phyloP scores from a whole-genome alignment of 2,888 invertebrate species.

The Yponomeuta cagnagella region DNA sequence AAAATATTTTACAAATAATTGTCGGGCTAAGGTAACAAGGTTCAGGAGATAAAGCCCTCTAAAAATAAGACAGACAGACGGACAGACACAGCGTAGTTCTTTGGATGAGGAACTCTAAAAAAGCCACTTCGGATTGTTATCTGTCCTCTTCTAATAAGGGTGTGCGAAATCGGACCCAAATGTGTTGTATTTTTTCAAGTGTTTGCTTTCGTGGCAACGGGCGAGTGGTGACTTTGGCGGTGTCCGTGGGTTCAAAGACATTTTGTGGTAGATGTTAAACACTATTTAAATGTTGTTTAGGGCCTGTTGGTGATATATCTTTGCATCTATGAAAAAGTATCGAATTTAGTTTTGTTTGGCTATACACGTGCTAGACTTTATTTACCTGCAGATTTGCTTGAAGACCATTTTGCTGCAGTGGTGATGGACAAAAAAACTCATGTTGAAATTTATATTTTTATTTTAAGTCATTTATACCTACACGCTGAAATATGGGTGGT shows the following conservation, averaged over 20 bases:
- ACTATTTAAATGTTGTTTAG: constrained; percentile 34
- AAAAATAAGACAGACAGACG: not conserved
- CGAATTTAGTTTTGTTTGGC: not conserved
- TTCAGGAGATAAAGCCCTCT: too few species aligned
- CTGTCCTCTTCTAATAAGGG: constrained; percentile 50
- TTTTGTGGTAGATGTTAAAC: constrained; percentile 38
- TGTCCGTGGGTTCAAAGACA: constrained; percentile 44
- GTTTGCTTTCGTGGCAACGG: not conserved
- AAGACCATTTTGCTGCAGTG: too few species aligned
- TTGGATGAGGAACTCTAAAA: too few species aligned
- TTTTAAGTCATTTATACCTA: too few species aligned
- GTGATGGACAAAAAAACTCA: too few species aligned
- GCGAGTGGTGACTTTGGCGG: constrained; percentile 50
- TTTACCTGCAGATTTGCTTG: not conserved
- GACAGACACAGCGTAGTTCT: too few species aligned
- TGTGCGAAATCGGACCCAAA: constrained; percentile 47
- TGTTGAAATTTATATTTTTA: too few species aligned
- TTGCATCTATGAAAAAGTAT: not conserved
- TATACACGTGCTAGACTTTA: not conserved
- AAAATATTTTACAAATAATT: too few species aligned
- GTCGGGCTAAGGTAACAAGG: too few species aligned
- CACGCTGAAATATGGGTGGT: too few species aligned
- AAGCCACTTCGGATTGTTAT: constrained; percentile 33
- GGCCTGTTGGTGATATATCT: constrained; percentile 37
- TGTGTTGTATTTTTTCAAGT: constrained; percentile 9